These are phyloP conservation scores for Hypselothyrea guttata DNA, from an alignment of 2,888 invertebrate species.

Conservation along the genomic window DNA sequence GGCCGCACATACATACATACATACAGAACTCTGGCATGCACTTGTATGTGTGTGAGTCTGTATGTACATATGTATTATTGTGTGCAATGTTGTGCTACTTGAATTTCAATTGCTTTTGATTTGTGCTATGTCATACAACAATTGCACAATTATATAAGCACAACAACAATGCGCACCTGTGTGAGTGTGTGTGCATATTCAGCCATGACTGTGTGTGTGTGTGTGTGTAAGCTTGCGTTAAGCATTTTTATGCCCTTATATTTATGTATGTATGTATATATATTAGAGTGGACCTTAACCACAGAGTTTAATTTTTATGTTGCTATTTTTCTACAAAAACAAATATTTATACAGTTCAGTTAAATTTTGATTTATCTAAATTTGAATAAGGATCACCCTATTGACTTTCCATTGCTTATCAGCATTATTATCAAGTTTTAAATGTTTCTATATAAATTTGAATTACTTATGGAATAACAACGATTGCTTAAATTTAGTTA, in stretches of 20 bases:
- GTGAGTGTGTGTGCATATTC: no score
- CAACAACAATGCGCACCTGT: constrained; percentile 28
- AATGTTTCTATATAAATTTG: constrained; percentile 7
- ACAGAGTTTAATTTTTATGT: no score
- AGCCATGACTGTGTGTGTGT: not conserved
- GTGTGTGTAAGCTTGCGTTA: not conserved
- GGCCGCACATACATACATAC: constrained; percentile 33
- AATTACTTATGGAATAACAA: no score
- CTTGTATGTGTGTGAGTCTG: constrained; percentile 1
- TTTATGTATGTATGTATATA: no score
- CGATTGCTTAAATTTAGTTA: no score
- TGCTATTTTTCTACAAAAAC: no score
- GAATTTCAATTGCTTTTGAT: constrained; percentile 36
- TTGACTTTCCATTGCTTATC: not conserved
- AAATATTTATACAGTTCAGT: no score
- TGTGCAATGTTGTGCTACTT: constrained; percentile 20
- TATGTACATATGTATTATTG: no score
- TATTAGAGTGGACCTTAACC: not conserved
- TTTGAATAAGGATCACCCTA: no score
- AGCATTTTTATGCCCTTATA: no score
- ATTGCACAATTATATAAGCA: constrained; percentile 58
- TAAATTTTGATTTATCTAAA: no score
- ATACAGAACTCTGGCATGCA: not conserved
- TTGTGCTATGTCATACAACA: constrained; percentile 56
- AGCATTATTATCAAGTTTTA: not conserved